Evolutionary conservation across 2,113 vertebrate species (phyloP), one percentile per base, ranked within the genome.

Genomic region (Stercorarius parasiticus): DNA sequence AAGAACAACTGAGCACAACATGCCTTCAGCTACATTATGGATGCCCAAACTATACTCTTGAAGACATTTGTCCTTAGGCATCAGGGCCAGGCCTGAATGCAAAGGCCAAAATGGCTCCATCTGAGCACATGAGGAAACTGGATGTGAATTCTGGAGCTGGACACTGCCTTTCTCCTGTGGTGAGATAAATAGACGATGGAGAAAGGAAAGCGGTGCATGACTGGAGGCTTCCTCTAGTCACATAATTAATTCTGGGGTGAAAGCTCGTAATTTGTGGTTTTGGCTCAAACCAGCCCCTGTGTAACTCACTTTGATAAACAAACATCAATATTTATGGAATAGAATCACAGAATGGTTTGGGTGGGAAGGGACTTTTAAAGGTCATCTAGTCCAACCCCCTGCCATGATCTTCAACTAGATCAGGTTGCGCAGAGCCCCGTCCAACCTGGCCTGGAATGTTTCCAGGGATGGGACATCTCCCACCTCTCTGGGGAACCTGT

Each of bases 11-110:
- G 12, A 23, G 25, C 18, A 34, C 36, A 72, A 9, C 4, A 7
- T 5, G 20, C 29, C 13, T 69, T 49, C 27, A 58, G 43, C 40
- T 27, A 5, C 4, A 1, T 14, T 26, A 26, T 0, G 9, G 59
- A 7, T 3, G 18, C 30, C 13, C 11, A 36, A 55, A 73, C 15
- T 38, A 20, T 19, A 8, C 36, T 13, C 14, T 18, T 3, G 2
- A 23, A 61, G 69, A 9, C 38, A 42, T 53, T 26, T 64, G 27
- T 36, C 47, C 17, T 42, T 8, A 22, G 26, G 32, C n/a, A 38
- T 16, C 70, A 83, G 49, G 18, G 25, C 36, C 52, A 58, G 42
- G 36, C 74, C 59, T 12, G 20, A 77, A 42, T 61, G 52, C 27
- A 50, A 53, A 38, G 30, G 58, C 58, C 40, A 32, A 30, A 30